phyloP scores from a whole-genome alignment of 1,140 invertebrate genomes.

The Matsumurasca onukii region DNA sequence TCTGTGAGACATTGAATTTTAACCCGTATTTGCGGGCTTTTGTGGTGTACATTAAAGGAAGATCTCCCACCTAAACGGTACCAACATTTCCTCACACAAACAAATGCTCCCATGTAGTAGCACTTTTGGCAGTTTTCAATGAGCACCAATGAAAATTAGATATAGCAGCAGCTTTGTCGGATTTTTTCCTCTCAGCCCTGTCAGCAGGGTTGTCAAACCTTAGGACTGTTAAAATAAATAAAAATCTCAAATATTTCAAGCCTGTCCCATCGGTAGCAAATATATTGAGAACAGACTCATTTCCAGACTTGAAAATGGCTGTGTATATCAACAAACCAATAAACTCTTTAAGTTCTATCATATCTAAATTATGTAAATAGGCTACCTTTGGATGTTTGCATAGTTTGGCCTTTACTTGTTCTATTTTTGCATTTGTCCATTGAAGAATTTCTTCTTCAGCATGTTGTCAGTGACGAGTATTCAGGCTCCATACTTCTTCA shows the following conservation, averaged over 20 bases:
- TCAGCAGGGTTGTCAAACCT: constrained; percentile 39
- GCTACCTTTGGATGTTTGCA: constrained; percentile 3
- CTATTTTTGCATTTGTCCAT: constrained; percentile 26
- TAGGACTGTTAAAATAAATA: constrained; percentile 33
- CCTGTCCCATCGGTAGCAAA: constrained; percentile 38
- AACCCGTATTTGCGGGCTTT: constrained; percentile 51
- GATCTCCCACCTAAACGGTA: constrained; percentile 47
- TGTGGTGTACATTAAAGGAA: constrained; percentile 49
- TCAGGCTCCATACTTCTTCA: constrained; percentile 15
- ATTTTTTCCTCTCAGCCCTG: constrained; percentile 37
- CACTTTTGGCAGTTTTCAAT: constrained; percentile 39
- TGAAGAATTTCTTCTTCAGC: constrained; percentile 20
- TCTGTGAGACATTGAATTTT: constrained; percentile 33
- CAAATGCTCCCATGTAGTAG: constrained; percentile 38
- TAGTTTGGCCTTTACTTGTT: not conserved
- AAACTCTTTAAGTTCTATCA: constrained; percentile 17
- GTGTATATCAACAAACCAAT: constrained; percentile 20
- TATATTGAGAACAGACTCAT: constrained; percentile 13
- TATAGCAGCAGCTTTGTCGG: constrained; percentile 16
- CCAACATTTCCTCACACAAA: constrained; percentile 49
- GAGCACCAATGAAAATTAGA: constrained; percentile 32
- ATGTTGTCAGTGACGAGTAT: constrained; percentile 10
- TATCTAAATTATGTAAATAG: constrained; percentile 11
- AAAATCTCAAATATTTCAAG: constrained; percentile 36
- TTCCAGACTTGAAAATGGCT: constrained; percentile 17